Base-by-base conservation (phyloP, 2,888 invertebrate genomes). In the Microctonus hyperodae region DNA sequence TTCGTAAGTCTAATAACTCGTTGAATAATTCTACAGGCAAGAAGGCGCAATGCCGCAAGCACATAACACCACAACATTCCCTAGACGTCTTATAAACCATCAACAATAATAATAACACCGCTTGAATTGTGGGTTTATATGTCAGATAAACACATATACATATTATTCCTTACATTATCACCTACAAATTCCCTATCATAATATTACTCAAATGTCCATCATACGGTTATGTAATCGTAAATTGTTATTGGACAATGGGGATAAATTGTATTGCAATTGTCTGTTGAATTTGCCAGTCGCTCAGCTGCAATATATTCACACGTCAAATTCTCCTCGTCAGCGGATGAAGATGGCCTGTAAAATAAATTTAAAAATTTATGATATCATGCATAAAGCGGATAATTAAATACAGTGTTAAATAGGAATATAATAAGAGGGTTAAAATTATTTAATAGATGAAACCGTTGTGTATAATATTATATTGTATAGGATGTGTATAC, bases 191-290 rank as follows among this genome's bases (percentile, higher is more conserved):
- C 33, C 25, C 10, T 10, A 55, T 44, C 10, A 33, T 16, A 28
- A 13, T 7, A 28, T 31, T 20, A 6, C 55, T 55, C 20, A 31
- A 1, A 28, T 6, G 28, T 13, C 25, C 23, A 40, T 60, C 25
- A 16, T n/a, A n/a, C 23, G 23, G 74, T 75, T 66, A 81, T 77
- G 70, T 76, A 76, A 68, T 80, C 78, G 73, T 81, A 81, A 77
- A 81, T 80, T 65, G 72, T 73, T 68, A 80, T 68, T 51, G 80
- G 76, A 71, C 81, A 79, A 56, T 69, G 70, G 51, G 73, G 69
- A 70, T 79, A 78, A 72, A 71, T 73, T 69, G 64, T 64, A 22
- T 70, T 70, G 65, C 79, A 81, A 68, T 78, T 74, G 35, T 65
- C 63, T 31, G 56, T 51, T 35, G 35, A 53, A 65, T 65, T 60